Conservation (phyloP, 2,113 vertebrate species). For the Solea solea region DNA sequence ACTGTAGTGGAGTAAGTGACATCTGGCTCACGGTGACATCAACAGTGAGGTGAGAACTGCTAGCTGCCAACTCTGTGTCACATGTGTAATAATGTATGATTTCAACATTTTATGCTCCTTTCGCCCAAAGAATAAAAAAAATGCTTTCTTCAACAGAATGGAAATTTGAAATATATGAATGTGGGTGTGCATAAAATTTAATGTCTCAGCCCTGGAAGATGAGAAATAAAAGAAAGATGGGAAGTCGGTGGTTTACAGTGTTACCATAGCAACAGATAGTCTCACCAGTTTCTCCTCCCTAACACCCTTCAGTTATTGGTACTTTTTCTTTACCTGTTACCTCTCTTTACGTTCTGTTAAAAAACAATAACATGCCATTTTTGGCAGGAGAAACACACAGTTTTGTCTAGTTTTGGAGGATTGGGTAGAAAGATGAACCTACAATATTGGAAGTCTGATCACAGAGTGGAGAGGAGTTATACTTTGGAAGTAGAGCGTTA, state of each 20-base stretch:
- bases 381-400: neutral
- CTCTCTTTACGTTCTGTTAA: neutral
- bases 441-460: neutral
- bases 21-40: no score
- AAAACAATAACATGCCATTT: neutral
- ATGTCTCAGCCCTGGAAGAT: no score
- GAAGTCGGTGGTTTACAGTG: constrained; percentile 1
- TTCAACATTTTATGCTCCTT: no score
- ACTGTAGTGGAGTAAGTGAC: no score
- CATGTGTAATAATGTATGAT: no score
- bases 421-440: neutral
- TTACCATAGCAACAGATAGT: constrained; percentile 19
- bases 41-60: no score
- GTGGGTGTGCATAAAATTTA: no score
- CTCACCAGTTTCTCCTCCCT: neutral
- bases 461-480: neutral
- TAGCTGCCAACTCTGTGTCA: no score
- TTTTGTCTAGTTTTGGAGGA: neutral
- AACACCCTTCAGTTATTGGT: neutral
- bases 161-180: no score
- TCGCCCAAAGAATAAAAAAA: no score
- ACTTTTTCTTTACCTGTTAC: neutral
- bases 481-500: constrained; percentile 7
- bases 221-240: no score
- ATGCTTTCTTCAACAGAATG: no score